These are phyloP conservation scores for Lagenorhynchus albirostris DNA, from an alignment of 2,113 vertebrate species.

Conservation along the genomic window DNA sequence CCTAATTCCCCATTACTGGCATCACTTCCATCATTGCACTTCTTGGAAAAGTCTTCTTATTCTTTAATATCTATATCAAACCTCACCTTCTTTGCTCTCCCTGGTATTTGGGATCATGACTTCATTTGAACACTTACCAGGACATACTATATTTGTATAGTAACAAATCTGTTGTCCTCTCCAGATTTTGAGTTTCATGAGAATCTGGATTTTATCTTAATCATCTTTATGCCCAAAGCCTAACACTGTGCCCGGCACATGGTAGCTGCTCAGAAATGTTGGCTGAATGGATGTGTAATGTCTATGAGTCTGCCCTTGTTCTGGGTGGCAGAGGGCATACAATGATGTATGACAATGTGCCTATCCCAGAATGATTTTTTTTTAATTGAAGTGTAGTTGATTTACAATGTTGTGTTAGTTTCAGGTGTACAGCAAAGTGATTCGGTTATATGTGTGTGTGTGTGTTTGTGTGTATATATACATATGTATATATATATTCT, in stretches of 20 bases:
- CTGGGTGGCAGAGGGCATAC: neutral
- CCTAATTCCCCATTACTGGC: neutral
- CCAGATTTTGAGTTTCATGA: neutral
- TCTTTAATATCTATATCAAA: neutral
- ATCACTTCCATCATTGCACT: neutral
- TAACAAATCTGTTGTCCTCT: neutral
- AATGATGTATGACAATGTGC: neutral
- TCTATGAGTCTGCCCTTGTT: neutral
- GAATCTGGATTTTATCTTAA: neutral
- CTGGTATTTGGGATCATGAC: neutral
- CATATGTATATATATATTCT: neutral
- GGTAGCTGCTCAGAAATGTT: neutral
- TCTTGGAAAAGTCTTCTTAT: neutral
- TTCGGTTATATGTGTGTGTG: neutral
- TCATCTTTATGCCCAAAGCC: neutral
- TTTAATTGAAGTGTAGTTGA: neutral
- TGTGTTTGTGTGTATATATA: too few relatives aligned
- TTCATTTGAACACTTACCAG: neutral
- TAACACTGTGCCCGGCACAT: neutral
- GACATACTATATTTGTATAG: neutral
- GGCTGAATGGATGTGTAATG: neutral
- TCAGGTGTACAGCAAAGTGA: neutral
- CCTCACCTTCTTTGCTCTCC: neutral
- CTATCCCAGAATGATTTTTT: neutral
- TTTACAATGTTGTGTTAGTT: neutral